Base-by-base conservation (phyloP, 2,113 vertebrate genomes). In the Suncus etruscus region DNA sequence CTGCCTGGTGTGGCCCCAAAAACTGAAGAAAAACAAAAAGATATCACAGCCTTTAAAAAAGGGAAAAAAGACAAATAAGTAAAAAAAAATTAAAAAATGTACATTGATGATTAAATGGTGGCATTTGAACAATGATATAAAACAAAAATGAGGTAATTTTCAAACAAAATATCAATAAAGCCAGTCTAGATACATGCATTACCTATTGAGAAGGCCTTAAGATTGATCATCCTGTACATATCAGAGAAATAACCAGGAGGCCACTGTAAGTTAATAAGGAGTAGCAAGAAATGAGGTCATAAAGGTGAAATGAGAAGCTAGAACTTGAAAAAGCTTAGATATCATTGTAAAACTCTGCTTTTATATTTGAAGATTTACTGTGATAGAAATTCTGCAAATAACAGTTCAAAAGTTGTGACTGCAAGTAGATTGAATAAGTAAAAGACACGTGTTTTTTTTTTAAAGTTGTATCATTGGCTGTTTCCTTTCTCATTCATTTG, bases 311-410 rank as follows among this genome's bases (percentile, higher is more conserved):
- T 32, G 61, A 66, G 50, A 61, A 61, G 73, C 72, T 20, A 63
- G 1, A 68, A 65, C 2, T 18, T 70, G 11, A 39, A 51, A 70
- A 90, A 88, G 25, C 74, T 78, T 91, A 69, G 31, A 75, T 70
- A n/a, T 65, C 76, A 58, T 72, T 83, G 25, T 72, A 70, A 86
- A 66, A 79, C 29, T 85, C 39, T 58, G 47, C 51, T 83, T 93
- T 86, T 74, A 65, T 48, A 83, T 65, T 39, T 86, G 80, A 70
- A 85, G 83, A 74, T 73, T 91, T 74, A 65, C 80, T 70, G 15
- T 11, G 50, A 75, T 63, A 81, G 75, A 92, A 82, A 82, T 82
- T 88, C 58, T 70, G 12, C 63, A 79, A 75, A 75, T 75, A 76
- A 72, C 32, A 66, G 31, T 88, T 87, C 73, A 89, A 50, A 78